Conservation (phyloP, 2,113 vertebrate species). For the Benitochromis conjunctus region DNA sequence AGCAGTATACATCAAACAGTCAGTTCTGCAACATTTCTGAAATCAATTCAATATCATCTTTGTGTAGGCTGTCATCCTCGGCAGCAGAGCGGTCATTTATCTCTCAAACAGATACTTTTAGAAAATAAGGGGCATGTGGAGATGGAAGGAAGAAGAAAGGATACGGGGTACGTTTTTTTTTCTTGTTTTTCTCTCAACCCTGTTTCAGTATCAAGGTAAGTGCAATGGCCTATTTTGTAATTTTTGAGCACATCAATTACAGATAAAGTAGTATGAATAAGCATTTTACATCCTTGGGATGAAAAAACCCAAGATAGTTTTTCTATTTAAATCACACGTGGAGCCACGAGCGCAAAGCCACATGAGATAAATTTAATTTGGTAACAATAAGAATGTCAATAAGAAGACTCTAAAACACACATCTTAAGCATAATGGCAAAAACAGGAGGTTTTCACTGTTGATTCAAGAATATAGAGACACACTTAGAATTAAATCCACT, state of each 20-base stretch:
- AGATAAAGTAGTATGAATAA: neutral
- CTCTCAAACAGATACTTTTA: conserved; percentile 82
- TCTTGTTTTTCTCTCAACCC: conserved; percentile 24
- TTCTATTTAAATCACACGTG: neutral
- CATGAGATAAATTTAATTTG: conserved; percentile 29
- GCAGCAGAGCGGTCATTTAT: conserved; percentile 78
- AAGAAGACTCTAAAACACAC: neutral
- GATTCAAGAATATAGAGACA: neutral
- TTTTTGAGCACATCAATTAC: neutral
- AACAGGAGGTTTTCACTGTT: conserved; percentile 14
- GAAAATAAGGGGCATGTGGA: conserved; percentile 67
- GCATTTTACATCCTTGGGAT: neutral
- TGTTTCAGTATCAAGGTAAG: conserved; percentile 31
- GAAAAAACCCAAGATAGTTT: neutral
- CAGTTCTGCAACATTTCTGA: conserved; percentile 86
- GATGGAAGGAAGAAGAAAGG: conserved; percentile 54
- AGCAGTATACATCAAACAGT: conserved; percentile 85
- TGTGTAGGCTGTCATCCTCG: conserved; percentile 89
- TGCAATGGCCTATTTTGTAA: neutral
- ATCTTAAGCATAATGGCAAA: conserved; percentile 9
- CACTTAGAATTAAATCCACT: conserved; percentile 12
- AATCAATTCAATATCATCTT: conserved; percentile 91
- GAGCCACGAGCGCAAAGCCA: neutral
- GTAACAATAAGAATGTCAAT: neutral
- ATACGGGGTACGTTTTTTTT: conserved; percentile 42